Evolutionary conservation across 2,113 vertebrate species (phyloP).

Genomic region (Gallinago undulata): DNA sequence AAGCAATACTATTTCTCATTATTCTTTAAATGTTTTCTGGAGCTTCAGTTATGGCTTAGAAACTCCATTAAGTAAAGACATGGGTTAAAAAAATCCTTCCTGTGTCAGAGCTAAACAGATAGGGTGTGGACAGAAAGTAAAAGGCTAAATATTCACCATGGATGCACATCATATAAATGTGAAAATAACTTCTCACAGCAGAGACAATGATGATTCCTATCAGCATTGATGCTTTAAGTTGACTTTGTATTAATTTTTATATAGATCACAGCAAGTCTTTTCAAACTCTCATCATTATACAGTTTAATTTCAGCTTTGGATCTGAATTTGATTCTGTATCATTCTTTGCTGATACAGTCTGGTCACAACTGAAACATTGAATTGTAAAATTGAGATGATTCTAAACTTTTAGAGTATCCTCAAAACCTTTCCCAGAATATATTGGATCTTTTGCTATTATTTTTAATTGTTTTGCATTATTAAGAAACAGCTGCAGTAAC

Average conservation of each 20-base stretch:
- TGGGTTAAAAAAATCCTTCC: not conserved
- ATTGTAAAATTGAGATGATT: not conserved
- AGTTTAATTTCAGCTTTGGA: not conserved
- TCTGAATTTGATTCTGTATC: not conserved
- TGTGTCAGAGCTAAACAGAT: not conserved
- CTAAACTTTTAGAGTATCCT: not conserved
- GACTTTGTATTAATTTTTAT: not conserved
- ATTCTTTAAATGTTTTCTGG: not conserved
- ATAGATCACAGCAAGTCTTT: not conserved
- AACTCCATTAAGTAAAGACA: not conserved
- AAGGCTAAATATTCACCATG: not conserved
- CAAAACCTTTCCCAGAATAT: not conserved
- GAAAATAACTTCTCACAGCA: not conserved
- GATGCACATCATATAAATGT: not conserved
- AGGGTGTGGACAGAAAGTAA: not conserved
- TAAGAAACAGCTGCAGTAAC: not conserved
- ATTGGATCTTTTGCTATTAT: not conserved
- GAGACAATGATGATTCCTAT: not conserved
- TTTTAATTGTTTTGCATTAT: not conserved
- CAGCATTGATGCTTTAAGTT: not conserved
- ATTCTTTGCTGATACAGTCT: not conserved
- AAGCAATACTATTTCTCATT: not conserved
- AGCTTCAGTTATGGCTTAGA: not conserved
- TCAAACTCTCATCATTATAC: not conserved
- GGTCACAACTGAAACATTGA: not conserved